Percentiles rank a stretch among this genome's conserved stretches.
Conservation (phyloP, 2,888 invertebrate species). For the Sphecodes monilicornis region DNA sequence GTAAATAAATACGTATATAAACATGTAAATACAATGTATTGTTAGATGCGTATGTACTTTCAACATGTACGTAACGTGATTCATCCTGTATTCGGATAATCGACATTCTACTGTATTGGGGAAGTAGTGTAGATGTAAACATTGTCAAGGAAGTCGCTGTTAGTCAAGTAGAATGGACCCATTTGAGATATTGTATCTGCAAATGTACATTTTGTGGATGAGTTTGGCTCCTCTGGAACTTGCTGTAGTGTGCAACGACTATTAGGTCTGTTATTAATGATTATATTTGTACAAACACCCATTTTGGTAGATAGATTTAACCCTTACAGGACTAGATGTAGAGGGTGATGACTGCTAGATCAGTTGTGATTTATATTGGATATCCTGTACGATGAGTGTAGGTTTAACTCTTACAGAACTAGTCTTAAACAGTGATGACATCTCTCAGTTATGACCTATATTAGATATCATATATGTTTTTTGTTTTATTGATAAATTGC, state of each 20-base stretch:
- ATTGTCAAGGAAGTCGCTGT: too few relatives aligned
- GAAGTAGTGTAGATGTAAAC: too few relatives aligned
- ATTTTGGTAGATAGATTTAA: not conserved
- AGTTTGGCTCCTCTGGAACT: too few relatives aligned
- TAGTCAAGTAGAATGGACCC: too few relatives aligned
- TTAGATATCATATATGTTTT: not conserved
- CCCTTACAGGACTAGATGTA: not conserved
- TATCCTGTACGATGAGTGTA: not conserved
- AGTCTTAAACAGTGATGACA: not conserved
- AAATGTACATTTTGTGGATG: not conserved
- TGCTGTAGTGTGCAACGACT: not conserved
- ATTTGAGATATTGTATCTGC: not conserved
- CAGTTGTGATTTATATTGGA: not conserved
- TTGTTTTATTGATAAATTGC: not conserved
- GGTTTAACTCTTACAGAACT: not conserved
- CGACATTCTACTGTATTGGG: too few relatives aligned
- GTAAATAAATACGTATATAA: too few relatives aligned
- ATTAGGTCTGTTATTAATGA: not conserved
- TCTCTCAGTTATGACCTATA: not conserved
- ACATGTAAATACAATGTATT: too few relatives aligned
- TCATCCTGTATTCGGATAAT: too few relatives aligned
- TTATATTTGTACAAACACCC: not conserved
- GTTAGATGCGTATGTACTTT: too few relatives aligned
- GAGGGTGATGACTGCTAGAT: not conserved
- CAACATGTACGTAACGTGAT: too few relatives aligned